Evolutionary conservation across 2,888 invertebrate species (phyloP).

Genomic region (Liopterus haemorrhoidalis): DNA sequence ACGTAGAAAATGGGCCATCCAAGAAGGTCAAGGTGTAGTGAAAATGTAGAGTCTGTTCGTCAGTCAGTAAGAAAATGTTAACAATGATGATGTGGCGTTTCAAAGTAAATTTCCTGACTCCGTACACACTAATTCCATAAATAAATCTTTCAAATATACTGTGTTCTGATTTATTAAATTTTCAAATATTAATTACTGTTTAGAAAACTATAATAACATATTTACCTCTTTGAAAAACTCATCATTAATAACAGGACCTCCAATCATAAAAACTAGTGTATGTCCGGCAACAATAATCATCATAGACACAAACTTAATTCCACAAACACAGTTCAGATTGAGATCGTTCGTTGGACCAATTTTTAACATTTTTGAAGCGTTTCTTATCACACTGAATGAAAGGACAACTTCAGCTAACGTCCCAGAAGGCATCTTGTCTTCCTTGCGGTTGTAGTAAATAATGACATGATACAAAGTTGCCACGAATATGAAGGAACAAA

Average conservation of each 20-base stretch:
- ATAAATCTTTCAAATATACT: too few species aligned
- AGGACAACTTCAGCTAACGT: constrained; percentile 35
- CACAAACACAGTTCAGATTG: constrained; percentile 55
- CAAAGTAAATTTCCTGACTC: too few species aligned
- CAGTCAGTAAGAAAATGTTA: too few species aligned
- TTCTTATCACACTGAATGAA: constrained; percentile 57
- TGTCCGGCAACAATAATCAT: constrained; percentile 61
- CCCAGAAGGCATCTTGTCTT: constrained; percentile 28
- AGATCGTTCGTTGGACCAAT: constrained; percentile 53
- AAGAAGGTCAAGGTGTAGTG: too few species aligned
- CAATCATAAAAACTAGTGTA: constrained; percentile 58
- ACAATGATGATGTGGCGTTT: too few species aligned
- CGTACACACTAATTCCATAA: too few species aligned
- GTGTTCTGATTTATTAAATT: too few species aligned
- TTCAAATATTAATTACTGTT: too few species aligned
- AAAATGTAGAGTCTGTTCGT: too few species aligned
- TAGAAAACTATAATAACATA: constrained; percentile 8
- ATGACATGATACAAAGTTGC: constrained; percentile 38
- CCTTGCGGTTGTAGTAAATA: constrained; percentile 28
- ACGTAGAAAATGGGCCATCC: too few species aligned
- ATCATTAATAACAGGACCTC: constrained; percentile 62
- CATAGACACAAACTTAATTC: constrained; percentile 62
- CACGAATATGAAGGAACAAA: constrained; percentile 34
- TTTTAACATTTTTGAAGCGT: constrained; percentile 54
- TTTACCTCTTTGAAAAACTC: constrained; percentile 56